Percentiles rank a stretch among this genome's conserved stretches.
These are phyloP conservation scores for Microtus obscurus DNA, from an alignment of 2,797 vertebrate species.

Conservation along the genomic window DNA sequence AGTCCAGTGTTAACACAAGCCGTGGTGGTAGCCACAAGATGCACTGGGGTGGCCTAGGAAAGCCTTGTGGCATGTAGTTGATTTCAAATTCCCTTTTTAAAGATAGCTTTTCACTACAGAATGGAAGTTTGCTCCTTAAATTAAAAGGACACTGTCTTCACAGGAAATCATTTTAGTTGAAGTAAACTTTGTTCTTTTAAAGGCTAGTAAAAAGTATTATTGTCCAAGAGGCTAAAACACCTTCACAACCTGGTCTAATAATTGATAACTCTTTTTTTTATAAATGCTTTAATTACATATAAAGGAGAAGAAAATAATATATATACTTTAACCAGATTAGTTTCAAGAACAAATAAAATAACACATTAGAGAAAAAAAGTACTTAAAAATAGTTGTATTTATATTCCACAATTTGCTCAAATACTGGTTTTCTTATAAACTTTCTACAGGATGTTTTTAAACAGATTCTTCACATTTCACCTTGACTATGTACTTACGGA, in stretches of 20 bases:
- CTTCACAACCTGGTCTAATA: constrained; percentile 81
- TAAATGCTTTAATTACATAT: constrained; percentile 85
- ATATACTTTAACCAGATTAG: constrained; percentile 85
- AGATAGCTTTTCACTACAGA: constrained; percentile 72
- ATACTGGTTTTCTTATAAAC: constrained; percentile 90
- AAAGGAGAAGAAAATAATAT: constrained; percentile 83
- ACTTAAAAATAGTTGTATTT: constrained; percentile 92
- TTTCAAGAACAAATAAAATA: constrained; percentile 86
- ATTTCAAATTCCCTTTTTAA: constrained; percentile 81
- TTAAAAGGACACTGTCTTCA: constrained; percentile 75
- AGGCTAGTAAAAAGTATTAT: constrained; percentile 78
- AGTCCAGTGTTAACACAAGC: background rate
- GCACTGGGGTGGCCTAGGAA: constrained; percentile 22
- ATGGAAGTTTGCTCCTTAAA: constrained; percentile 81
- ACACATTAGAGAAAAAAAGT: constrained; percentile 89
- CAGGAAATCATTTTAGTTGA: constrained; percentile 77
- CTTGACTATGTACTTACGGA: constrained; percentile 88
- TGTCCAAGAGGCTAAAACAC: constrained; percentile 70
- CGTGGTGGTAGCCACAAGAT: background rate
- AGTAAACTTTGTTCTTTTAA: constrained; percentile 81
- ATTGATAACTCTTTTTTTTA: constrained; percentile 75
- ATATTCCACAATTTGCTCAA: constrained; percentile 90
- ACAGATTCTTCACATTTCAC: constrained; percentile 88
- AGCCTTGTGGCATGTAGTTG: constrained; percentile 78
- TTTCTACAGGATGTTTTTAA: constrained; percentile 89